These are phyloP conservation scores for Coleophora deauratella DNA, from an alignment of 2,888 invertebrate genomes.

Conservation along the genomic window DNA sequence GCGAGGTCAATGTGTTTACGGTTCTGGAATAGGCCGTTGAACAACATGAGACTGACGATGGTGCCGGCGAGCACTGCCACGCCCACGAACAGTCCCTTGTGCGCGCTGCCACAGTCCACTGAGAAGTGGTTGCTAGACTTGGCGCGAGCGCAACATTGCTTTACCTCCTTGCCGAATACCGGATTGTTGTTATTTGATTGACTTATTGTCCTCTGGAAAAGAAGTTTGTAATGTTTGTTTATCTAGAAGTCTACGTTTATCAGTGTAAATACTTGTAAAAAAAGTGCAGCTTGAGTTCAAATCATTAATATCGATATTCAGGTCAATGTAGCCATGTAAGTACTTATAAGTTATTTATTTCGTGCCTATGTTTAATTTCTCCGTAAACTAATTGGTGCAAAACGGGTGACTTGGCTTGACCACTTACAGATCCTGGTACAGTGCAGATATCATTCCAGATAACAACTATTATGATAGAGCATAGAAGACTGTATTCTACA, in stretches of 20 bases:
- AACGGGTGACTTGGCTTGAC: too few relatives aligned
- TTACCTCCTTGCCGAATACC: conserved; percentile 16
- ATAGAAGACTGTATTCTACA: conserved; percentile 87
- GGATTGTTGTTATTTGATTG: conserved; percentile 8
- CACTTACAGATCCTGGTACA: conserved; percentile 60
- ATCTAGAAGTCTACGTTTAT: too few relatives aligned
- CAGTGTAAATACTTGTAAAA: too few relatives aligned
- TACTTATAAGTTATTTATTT: too few relatives aligned
- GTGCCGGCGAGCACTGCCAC: conserved; percentile 80
- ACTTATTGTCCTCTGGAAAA: conserved; percentile 31
- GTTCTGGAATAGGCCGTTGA: conserved; percentile 77
- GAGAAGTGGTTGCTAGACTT: conserved; percentile 73
- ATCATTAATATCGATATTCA: too few relatives aligned
- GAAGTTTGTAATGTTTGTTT: background rate
- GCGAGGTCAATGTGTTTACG: conserved; percentile 71
- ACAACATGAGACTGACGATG: conserved; percentile 80
- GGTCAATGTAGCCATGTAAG: too few relatives aligned
- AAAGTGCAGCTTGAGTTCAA: too few relatives aligned
- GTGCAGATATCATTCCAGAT: conserved; percentile 85
- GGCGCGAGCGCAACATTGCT: conserved; percentile 43
- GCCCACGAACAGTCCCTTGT: conserved; percentile 79
- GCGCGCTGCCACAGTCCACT: conserved; percentile 83
- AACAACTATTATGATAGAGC: conserved; percentile 84
- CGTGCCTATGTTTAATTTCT: too few relatives aligned
- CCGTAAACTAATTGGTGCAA: too few relatives aligned